Percentiles rank a stretch among this genome's conserved stretches.
These are phyloP conservation scores for Halichoeres trimaculatus DNA, from an alignment of 2,113 vertebrate genomes.

Conservation along the genomic window DNA sequence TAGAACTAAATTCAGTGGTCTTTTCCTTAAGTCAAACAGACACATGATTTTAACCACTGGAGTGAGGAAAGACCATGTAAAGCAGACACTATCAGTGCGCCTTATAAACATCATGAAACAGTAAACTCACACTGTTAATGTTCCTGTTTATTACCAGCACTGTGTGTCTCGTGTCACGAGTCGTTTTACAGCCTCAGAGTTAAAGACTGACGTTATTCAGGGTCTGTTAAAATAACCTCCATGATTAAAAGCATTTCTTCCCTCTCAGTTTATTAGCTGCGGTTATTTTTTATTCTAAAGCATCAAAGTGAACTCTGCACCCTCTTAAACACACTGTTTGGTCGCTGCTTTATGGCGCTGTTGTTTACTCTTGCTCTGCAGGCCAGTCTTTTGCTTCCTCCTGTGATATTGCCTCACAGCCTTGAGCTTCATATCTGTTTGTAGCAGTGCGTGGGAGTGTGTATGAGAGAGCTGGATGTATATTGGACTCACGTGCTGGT, in stretches of 20 bases:
- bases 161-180: neutral
- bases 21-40: too few relatives aligned
- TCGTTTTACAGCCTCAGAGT: constrained; percentile 24
- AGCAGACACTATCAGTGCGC: too few relatives aligned
- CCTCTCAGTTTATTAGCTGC: neutral
- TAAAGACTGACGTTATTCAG: constrained; percentile 19
- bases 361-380: constrained; percentile 25
- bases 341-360: constrained; percentile 68
- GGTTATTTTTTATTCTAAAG: neutral
- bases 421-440: constrained; percentile 53
- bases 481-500: neutral
- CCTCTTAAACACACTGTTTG: constrained; percentile 51
- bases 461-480: neutral
- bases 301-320: constrained; percentile 11
- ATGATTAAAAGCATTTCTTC: neutral
- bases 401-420: constrained; percentile 59
- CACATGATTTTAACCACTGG: too few relatives aligned
- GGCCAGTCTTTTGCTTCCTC: constrained; percentile 38
- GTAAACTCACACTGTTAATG: neutral
- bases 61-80: too few relatives aligned
- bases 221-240: neutral
- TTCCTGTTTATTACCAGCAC: constrained; percentile 12
- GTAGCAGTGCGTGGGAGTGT: constrained; percentile 25
- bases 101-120: too few relatives aligned
- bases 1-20: too few relatives aligned